A percentile compares a stretch with the other conserved stretches of the same genome.
These are phyloP conservation scores for Porites evermanni DNA, from an alignment of 92 coral and sea anemone genomes.

Conservation along the genomic window DNA sequence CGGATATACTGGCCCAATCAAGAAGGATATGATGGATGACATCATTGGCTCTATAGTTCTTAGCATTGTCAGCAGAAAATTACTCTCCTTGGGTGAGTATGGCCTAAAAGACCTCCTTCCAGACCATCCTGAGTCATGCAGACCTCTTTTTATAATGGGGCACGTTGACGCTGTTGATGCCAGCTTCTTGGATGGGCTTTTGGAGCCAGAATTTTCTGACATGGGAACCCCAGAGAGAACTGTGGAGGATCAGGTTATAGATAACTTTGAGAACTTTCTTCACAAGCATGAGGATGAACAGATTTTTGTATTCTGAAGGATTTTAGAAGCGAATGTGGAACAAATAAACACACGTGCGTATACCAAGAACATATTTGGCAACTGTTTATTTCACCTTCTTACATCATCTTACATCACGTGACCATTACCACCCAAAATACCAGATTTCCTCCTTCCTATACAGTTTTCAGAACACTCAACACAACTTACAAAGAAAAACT, in stretches of 20 bases:
- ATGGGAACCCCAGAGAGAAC: background rate
- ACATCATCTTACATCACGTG: too few species aligned
- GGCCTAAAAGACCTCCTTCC: constrained; percentile 45
- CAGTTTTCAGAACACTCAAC: too few species aligned
- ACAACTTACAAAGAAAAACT: too few species aligned
- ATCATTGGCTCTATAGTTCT: constrained; percentile 20
- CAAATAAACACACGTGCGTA: too few species aligned
- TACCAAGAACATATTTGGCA: too few species aligned
- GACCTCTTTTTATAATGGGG: constrained; percentile 37
- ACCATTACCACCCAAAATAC: too few species aligned
- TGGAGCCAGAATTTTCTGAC: background rate
- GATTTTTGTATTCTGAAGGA: too few species aligned
- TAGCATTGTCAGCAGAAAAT: constrained; percentile 24
- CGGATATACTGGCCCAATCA: constrained; percentile 42
- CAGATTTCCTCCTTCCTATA: too few species aligned
- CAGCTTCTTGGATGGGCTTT: constrained; percentile 24
- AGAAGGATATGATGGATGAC: constrained; percentile 6
- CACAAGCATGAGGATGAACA: background rate
- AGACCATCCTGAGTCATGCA: constrained; percentile 48
- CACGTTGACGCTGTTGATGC: constrained; percentile 50
- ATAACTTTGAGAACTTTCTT: background rate
- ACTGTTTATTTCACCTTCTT: too few species aligned
- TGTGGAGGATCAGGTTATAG: background rate
- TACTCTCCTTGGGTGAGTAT: constrained; percentile 40
- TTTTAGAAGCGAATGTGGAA: too few species aligned